phyloP scores from a whole-genome alignment of 2,797 vertebrate genomes.

The Dryobates pubescens region DNA sequence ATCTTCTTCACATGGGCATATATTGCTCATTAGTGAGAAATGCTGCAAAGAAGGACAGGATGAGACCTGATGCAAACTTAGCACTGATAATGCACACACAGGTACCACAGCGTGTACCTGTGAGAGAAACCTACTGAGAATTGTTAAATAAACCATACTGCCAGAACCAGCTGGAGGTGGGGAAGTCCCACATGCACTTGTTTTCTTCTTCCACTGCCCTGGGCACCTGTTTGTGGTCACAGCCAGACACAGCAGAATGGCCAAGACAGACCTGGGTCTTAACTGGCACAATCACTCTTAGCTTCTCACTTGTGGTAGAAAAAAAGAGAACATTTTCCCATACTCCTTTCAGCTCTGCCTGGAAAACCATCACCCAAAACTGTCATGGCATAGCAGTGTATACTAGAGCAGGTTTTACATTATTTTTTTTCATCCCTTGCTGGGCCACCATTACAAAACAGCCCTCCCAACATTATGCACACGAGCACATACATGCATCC shows the following conservation, averaged over 20 bases:
- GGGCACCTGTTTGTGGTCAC: background rate
- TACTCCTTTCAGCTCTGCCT: background rate
- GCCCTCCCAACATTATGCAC: background rate
- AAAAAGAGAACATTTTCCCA: background rate
- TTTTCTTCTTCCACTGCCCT: background rate
- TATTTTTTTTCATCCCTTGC: background rate
- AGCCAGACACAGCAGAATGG: background rate
- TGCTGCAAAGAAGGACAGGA: background rate
- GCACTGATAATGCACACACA: background rate
- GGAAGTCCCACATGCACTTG: accelerated
- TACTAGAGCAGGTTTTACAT: background rate
- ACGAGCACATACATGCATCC: background rate
- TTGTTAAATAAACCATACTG: background rate
- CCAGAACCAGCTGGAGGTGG: no score
- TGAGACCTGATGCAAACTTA: background rate
- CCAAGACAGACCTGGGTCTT: background rate
- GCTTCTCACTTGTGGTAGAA: background rate
- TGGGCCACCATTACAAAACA: background rate
- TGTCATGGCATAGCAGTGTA: background rate
- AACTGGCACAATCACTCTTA: background rate
- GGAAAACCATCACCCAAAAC: background rate
- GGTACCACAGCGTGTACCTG: background rate
- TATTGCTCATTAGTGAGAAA: background rate
- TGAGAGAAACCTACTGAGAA: background rate
- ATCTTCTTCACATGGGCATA: background rate